phyloP scores from a whole-genome alignment of 2,888 invertebrate genomes.

The Mimas tiliae region DNA sequence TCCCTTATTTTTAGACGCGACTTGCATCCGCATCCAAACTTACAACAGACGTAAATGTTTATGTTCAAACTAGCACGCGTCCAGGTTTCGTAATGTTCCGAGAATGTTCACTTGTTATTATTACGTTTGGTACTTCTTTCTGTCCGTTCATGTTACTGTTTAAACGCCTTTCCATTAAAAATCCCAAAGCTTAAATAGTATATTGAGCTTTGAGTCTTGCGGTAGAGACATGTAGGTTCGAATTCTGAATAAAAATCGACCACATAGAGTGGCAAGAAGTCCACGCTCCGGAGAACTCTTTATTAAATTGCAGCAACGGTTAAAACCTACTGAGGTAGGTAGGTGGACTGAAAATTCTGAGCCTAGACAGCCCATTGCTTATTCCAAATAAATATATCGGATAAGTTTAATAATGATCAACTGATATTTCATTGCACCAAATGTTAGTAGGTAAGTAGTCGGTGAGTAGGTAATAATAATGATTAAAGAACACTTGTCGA shows the following conservation, averaged over 20 bases:
- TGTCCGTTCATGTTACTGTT: constrained; percentile 32
- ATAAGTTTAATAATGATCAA: neutral
- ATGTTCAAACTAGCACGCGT: constrained; percentile 68
- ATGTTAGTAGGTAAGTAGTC: neutral
- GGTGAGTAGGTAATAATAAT: neutral
- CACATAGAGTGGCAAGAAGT: too few species aligned
- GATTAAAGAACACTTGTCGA: constrained; percentile 17
- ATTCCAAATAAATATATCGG: neutral
- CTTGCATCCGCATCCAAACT: constrained; percentile 71
- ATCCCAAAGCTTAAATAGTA: neutral
- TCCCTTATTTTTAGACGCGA: constrained; percentile 62
- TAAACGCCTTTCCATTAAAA: constrained; percentile 21
- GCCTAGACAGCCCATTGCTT: neutral
- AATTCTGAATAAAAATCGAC: too few species aligned
- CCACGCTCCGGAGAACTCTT: too few species aligned
- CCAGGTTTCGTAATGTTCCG: constrained; percentile 71
- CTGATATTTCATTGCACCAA: neutral
- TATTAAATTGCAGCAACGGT: too few species aligned
- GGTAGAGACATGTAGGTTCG: too few species aligned
- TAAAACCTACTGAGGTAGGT: too few species aligned
- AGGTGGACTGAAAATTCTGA: too few species aligned
- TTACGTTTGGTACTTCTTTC: constrained; percentile 39
- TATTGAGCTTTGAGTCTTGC: neutral
- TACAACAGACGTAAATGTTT: constrained; percentile 75
- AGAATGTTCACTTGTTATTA: constrained; percentile 57